Conservation (phyloP, 53 echinoderm and acorn worm species). For the Luidia sarsii region DNA sequence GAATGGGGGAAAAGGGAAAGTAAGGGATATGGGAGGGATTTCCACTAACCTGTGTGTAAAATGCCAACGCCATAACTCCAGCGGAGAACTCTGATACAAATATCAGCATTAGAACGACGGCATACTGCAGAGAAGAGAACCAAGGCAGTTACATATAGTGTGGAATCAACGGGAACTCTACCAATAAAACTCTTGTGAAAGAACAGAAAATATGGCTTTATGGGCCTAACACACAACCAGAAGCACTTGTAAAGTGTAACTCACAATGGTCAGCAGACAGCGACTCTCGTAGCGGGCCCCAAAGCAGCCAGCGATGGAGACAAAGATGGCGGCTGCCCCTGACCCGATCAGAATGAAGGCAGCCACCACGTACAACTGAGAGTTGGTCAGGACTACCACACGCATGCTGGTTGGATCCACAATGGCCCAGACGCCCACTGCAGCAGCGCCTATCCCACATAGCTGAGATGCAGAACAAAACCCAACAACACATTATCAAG, state of each 20-base stretch:
- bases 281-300: slow-evolving; percentile 78
- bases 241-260: too few species aligned
- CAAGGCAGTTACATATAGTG: too few species aligned
- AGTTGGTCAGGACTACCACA: slow-evolving; percentile 59
- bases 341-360: slow-evolving; percentile 71
- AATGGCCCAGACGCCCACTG: slow-evolving; percentile 63
- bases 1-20: too few species aligned
- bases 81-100: slow-evolving; percentile 67
- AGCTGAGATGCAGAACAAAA: slow-evolving; percentile 49
- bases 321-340: slow-evolving; percentile 48
- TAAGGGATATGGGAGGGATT: too few species aligned
- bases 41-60: slow-evolving; percentile 66
- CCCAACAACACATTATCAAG: too few species aligned
- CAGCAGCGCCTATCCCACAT: slow-evolving; percentile 55
- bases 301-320: slow-evolving; percentile 76
- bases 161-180: too few species aligned
- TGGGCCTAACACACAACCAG: too few species aligned
- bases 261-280: slow-evolving; percentile 65
- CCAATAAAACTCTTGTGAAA: background rate
- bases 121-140: slow-evolving; percentile 45
- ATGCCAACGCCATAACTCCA: slow-evolving; percentile 62
- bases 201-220: background rate
- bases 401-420: slow-evolving; percentile 43
- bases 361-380: slow-evolving; percentile 41
- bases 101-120: slow-evolving; percentile 23